Evolutionary conservation across 2,888 invertebrate species (phyloP), one percentile per base, ranked within the genome.

Genomic region (Prenolepis imparis): DNA sequence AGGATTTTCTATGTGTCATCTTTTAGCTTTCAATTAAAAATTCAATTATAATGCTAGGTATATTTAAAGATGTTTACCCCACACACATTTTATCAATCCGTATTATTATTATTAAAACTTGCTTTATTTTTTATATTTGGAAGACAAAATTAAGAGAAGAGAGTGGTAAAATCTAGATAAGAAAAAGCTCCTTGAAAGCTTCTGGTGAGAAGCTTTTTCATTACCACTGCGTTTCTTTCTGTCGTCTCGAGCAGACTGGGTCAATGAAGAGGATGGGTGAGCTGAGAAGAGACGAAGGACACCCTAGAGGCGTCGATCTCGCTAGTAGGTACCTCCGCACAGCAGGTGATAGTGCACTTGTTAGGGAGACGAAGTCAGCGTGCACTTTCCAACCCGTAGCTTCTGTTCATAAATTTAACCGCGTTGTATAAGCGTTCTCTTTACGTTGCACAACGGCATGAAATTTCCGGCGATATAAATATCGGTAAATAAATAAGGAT

Each of bases 261-360:
- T 68, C 84, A 86, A 84, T 81, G 73, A 84, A 78, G 61, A 86
- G 72, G 72, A 64, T 32, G 64, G 48, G 52, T 64, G 32, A 82
- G 68, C 84, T 74, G 87, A 86, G 84, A 82, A 77, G 59, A 83
- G 86, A 77, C 84, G 67, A 83, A 73, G 36, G 67, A 86, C 63
- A 72, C 84, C 82, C 57, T 15, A 39, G 84, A 86, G 84, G 24
- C 28, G 55, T 78, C 59, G 82, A 77, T 84, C 72, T 82, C 63
- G 41, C 15, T 44, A 48, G 41, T n/a, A n/a, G n/a, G n/a, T 81
- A 73, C 77, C 67, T 21, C n/a, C 57, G 24, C 44, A 21, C 52
- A 63, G 48, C 63, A 39, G 15, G 52, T 75, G 72, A 72, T 55
- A 39, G 52, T 24, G 36, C 48, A 72, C 72, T 80, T 80, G 78